phyloP scores from a whole-genome alignment of 2,113 vertebrate genomes.

The Mixornis gularis region DNA sequence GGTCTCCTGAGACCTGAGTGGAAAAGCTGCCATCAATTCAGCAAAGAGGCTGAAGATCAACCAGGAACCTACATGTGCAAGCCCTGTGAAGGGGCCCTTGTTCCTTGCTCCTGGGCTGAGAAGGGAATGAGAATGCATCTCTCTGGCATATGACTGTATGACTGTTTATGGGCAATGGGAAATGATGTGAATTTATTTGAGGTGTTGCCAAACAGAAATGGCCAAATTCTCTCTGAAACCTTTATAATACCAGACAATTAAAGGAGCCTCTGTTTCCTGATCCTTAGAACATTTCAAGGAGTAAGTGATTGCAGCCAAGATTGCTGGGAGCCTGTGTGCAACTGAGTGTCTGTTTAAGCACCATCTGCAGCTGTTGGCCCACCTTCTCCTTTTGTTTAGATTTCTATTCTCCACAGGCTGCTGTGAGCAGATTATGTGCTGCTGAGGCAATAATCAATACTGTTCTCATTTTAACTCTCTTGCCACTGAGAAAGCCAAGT shows the following conservation, averaged over 20 bases:
- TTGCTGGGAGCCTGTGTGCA: background rate
- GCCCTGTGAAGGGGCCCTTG: background rate
- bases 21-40: background rate
- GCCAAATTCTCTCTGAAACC: background rate
- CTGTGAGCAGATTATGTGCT: background rate
- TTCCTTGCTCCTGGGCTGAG: background rate
- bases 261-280: background rate
- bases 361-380: constrained; percentile 30
- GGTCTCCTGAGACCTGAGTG: background rate
- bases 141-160: accelerated
- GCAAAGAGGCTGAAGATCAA: background rate
- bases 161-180: background rate
- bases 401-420: background rate
- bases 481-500: background rate
- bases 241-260: background rate
- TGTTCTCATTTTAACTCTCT: background rate
- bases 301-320: background rate
- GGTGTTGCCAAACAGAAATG: background rate
- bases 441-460: constrained; percentile 14
- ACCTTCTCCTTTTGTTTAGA: constrained; percentile 16
- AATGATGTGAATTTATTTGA: background rate
- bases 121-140: background rate
- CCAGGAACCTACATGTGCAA: background rate
- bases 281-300: background rate
- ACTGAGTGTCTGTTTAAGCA: background rate